Base-by-base conservation (phyloP, 2,797 vertebrate species). In the Periparus ater region DNA sequence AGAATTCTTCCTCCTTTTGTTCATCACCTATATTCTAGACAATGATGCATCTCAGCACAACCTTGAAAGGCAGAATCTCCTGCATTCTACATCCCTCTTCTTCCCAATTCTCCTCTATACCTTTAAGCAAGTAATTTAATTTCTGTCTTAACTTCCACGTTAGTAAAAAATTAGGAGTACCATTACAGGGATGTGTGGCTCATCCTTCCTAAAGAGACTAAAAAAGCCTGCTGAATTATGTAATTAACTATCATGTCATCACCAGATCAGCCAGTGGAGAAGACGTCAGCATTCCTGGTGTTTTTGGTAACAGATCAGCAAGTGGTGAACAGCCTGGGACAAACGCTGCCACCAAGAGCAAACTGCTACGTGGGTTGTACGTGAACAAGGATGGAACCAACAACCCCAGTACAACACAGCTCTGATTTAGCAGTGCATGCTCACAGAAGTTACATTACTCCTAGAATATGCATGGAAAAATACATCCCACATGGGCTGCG, bases 381-480 rank as follows among this genome's bases (percentile, higher is more conserved):
- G 0, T 7, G 50, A 72, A n/a, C 2, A 22, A 57, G 57, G 36
- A 53, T 0, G 17, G 32, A 54, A 66, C 40, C 55, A 67, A 21
- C 0, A 2, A 0, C 40, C 20, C 3, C 60, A 36, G 47, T 2
- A 1, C 14, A 47, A 45, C 45, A 13, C 9, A 61, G 65, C 65
- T 79, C n/a, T 55, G 72, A 38, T 26, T 90, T 14, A 17, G 27
- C 76, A 55, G 21, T 5, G n/a, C 30, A 1, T 2, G 17, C 38
- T 57, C 45, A 27, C 36, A 58, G 68, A 25, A 29, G 54, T 65
- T n/a, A 2, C 3, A 7, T 15, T 15, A 9, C 34, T 40, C 11
- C 27, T 10, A 25, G 17, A 73, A 36, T 14, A 50, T 61, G 15
- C 22, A 17, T 1, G 38, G 79, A 34, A 72, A 51, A 61, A 19